phyloP scores from a whole-genome alignment of 2,113 vertebrate species.

The Chamaetylas fuelleborni region DNA sequence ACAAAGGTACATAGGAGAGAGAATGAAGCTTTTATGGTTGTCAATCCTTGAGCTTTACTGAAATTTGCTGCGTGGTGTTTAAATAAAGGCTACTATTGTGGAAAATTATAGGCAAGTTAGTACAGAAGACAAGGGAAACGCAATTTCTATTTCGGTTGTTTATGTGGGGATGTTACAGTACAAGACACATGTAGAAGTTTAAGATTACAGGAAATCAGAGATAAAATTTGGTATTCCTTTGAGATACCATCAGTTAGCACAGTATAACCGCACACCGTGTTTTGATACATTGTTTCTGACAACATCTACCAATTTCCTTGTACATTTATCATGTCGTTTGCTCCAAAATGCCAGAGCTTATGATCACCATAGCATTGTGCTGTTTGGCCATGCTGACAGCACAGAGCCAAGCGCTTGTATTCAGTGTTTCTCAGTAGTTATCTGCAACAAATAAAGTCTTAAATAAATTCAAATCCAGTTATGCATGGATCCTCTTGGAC shows the following conservation, averaged over 20 bases:
- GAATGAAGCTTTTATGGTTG: neutral
- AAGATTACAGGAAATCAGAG: constrained; percentile 26
- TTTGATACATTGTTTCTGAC: neutral
- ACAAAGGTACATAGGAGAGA: neutral
- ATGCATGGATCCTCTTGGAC: neutral
- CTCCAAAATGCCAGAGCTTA: neutral
- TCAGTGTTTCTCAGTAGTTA: neutral
- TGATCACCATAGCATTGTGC: accelerated
- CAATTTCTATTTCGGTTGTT: neutral
- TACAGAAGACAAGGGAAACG: neutral
- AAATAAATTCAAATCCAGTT: neutral
- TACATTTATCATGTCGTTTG: neutral
- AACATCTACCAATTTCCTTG: neutral
- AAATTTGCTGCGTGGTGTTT: neutral
- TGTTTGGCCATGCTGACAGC: neutral
- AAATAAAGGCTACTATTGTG: neutral
- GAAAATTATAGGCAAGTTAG: neutral
- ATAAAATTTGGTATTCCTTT: neutral
- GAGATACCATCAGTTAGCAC: constrained; percentile 20
- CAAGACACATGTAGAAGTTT: neutral
- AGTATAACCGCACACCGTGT: neutral
- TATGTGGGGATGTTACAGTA: neutral
- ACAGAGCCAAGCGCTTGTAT: neutral
- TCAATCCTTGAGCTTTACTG: neutral
- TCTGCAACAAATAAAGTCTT: neutral